Evolutionary conservation across 2,113 vertebrate species (phyloP).

Genomic region (Python bivittatus): DNA sequence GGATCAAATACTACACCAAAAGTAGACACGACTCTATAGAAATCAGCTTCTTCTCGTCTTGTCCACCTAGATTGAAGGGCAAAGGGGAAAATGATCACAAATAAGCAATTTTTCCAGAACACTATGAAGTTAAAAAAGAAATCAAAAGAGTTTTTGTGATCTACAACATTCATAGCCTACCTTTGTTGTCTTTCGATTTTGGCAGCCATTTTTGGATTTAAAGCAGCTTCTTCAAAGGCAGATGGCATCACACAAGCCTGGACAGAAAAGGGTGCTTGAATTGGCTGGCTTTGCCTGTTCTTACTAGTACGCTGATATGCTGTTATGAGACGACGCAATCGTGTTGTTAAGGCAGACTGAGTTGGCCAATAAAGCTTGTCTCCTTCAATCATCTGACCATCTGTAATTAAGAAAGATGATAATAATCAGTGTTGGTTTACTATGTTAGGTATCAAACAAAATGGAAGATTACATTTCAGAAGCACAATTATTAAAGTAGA

Average conservation of each 20-base stretch:
- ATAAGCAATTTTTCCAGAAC: background rate
- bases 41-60: conserved; percentile 96
- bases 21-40: conserved; percentile 96
- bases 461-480: background rate
- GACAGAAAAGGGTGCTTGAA: conserved; percentile 80
- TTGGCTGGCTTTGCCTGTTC: conserved; percentile 89
- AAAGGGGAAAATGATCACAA: background rate
- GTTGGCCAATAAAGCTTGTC: conserved; percentile 92
- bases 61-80: conserved; percentile 84
- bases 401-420: conserved; percentile 63
- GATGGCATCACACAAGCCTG: conserved; percentile 82
- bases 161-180: conserved; percentile 55
- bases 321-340: conserved; percentile 94
- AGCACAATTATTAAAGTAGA: conserved; percentile 10
- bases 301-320: conserved; percentile 95
- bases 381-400: conserved; percentile 82
- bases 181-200: conserved; percentile 98
- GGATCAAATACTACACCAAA: conserved; percentile 98
- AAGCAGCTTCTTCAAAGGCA: conserved; percentile 78
- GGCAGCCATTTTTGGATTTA: conserved; percentile 96
- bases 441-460: background rate
- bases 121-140: background rate
- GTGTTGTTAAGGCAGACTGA: conserved; percentile 90
- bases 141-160: background rate
- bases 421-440: background rate